phyloP scores from a whole-genome alignment of 2,888 invertebrate genomes.

The Zele albiditarsus region DNA sequence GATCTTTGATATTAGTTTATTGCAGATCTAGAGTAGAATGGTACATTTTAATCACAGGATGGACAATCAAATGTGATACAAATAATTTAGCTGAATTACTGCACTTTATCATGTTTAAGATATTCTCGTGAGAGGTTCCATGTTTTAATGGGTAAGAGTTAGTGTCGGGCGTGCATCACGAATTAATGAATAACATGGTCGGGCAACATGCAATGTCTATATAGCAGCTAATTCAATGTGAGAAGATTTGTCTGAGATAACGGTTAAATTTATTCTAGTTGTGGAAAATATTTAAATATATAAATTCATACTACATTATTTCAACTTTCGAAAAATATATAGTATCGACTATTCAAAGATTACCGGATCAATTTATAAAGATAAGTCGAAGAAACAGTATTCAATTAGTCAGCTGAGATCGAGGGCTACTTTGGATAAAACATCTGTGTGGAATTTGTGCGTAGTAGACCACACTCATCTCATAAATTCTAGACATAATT shows the following conservation, averaged over 20 bases:
- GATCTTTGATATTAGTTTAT: background rate
- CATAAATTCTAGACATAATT: too few relatives aligned
- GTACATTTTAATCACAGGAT: background rate
- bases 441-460: too few relatives aligned
- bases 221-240: background rate
- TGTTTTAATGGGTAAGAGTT: background rate
- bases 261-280: too few relatives aligned
- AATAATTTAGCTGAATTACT: background rate
- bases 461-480: too few relatives aligned
- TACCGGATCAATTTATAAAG: background rate
- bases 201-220: conserved; percentile 16
- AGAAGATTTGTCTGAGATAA: background rate
- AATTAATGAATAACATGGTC: background rate
- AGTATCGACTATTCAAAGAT: background rate
- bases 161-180: conserved; percentile 18
- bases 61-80: background rate
- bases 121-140: background rate
- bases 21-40: background rate
- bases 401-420: too few relatives aligned
- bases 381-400: background rate
- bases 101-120: background rate
- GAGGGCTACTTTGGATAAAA: too few relatives aligned
- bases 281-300: too few relatives aligned
- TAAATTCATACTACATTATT: too few relatives aligned
- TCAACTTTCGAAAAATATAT: background rate